phyloP scores from a whole-genome alignment of 2,797 vertebrate species.

The Cossypha caffra region DNA sequence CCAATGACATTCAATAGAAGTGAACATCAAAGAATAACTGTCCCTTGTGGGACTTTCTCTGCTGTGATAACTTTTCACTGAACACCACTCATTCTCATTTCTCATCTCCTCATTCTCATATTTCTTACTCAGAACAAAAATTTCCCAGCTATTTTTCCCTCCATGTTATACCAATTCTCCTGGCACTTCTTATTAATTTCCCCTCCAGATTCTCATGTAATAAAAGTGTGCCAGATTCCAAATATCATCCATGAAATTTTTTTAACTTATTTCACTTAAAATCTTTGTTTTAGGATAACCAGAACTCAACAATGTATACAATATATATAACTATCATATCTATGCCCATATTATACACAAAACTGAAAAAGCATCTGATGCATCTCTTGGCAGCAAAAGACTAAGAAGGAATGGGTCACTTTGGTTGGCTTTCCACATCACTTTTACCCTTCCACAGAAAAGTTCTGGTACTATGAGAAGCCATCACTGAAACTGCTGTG shows the following conservation, averaged over 20 bases:
- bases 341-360: background rate
- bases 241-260: background rate
- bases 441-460: background rate
- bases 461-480: background rate
- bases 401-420: background rate
- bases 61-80: background rate
- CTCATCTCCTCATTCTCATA: background rate
- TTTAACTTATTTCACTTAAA: background rate
- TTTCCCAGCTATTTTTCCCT: background rate
- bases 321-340: too few species aligned
- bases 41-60: background rate
- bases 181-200: background rate
- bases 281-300: background rate
- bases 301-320: background rate
- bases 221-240: background rate
- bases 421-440: background rate
- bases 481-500: background rate
- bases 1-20: background rate
- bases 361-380: background rate
- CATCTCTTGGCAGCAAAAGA: background rate
- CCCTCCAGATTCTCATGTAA: background rate
- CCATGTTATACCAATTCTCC: background rate
- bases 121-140: background rate
- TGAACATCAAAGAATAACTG: background rate
- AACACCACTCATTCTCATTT: background rate